Base-by-base conservation (phyloP, 2,113 vertebrate species). In the Odobenus rosmarus region DNA sequence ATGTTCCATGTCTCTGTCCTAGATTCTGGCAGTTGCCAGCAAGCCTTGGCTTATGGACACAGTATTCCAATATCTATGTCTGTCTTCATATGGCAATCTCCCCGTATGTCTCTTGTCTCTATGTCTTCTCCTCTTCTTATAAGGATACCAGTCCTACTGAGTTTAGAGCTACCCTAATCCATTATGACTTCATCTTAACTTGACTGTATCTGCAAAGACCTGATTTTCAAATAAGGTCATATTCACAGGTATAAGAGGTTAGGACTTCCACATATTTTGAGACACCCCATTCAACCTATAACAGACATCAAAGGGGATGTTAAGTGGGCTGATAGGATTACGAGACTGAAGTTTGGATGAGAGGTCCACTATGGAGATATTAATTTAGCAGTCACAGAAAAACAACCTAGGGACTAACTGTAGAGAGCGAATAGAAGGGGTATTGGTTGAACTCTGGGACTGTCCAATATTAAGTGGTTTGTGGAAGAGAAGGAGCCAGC, bases 201-300 rank as follows among this genome's bases (percentile, higher is more conserved):
- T 84, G 51, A 84, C 84, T 67, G 57, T 31, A 92, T 46, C 39
- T 88, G 33, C 80, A 90, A 90, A 97, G 85, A 67, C 26, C 18
- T 53, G 77, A 55, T 83, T 88, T 84, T 79, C 62, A 84, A 96
- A 90, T 59, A 86, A 85, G 72, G 13, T 55, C 31, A 92, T 74
- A 62, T 42, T 94, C 69, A 88, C 26, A 89, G 33, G 42, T 90
- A 42, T 7, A 46, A 4, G 9, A 62, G 1, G 7, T 80, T 80
- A 97, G 28, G n/a, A 92, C 16, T 81, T 94, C 59, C 87, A 53
- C 5, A n/a, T 72, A 79, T 84, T 89, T 67, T 14, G 31, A 79
- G 36, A 74, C 64, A 57, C 42, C 88, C 31, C 62, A 57, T 74
- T 95, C 21, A 76, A 72, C 64, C 36, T 19, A 26, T 57, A 85